Conservation (phyloP, 2,113 vertebrate species). For the Semnornis frantzii region DNA sequence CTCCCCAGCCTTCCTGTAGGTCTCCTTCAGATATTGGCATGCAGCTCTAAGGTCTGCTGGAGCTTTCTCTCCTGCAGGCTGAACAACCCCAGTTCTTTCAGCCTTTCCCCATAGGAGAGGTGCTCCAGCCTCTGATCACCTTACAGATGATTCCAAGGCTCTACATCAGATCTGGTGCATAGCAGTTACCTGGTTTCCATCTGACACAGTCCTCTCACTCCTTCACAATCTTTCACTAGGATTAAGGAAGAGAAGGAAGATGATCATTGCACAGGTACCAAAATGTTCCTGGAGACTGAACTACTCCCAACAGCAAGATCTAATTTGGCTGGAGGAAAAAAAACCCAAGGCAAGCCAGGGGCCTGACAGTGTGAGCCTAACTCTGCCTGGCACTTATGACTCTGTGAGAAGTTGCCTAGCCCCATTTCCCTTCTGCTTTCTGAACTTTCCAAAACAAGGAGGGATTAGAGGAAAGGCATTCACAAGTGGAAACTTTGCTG, state of each 20-base stretch:
- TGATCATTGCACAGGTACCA: not conserved
- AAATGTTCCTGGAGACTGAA: not conserved
- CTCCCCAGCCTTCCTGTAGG: too few relatives aligned
- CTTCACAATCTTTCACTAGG: not conserved
- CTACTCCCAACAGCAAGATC: not conserved
- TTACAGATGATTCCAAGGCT: too few relatives aligned
- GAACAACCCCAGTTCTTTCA: too few relatives aligned
- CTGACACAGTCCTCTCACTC: not conserved
- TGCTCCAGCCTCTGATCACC: too few relatives aligned
- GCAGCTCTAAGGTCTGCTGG: too few relatives aligned
- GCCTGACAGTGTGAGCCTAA: not conserved
- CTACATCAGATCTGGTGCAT: too few relatives aligned
- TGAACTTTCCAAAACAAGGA: constrained; percentile 41
- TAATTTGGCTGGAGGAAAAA: not conserved
- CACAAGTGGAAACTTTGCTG: constrained; percentile 49
- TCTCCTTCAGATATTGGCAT: too few relatives aligned
- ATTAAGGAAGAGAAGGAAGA: not conserved
- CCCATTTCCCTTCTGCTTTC: constrained; percentile 2
- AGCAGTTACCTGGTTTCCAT: too few relatives aligned
- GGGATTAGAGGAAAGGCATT: constrained; percentile 60
- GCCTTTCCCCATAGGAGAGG: too few relatives aligned
- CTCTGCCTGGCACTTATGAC: not conserved
- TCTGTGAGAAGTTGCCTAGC: not conserved
- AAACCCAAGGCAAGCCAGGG: not conserved
- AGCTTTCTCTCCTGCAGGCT: too few relatives aligned